A percentile compares a stretch with the other conserved stretches of the same genome.
Conservation (phyloP, 1,140 invertebrate species). For the Cotesia glomerata region DNA sequence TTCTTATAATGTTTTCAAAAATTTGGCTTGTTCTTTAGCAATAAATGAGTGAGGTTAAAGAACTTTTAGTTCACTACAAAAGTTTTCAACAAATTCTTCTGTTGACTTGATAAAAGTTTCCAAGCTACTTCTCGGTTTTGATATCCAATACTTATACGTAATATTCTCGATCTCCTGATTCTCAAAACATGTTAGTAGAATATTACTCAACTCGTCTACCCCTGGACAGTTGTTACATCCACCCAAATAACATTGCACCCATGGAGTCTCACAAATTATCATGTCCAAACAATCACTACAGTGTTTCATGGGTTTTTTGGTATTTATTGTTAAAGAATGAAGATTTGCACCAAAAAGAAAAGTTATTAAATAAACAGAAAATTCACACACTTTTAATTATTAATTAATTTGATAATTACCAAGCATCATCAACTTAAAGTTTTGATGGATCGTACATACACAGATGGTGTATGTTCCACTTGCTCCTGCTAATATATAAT, state of each 20-base stretch:
- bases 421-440: constrained; percentile 39
- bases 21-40: constrained; percentile 1
- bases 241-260: not conserved
- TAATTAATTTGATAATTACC: constrained; percentile 17
- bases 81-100: constrained; percentile 2
- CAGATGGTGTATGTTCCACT: constrained; percentile 38
- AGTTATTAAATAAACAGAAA: not conserved
- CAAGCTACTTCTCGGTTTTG: constrained; percentile 5
- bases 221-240: constrained; percentile 4
- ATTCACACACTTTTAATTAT: constrained; percentile 9
- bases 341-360: not conserved
- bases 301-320: not conserved
- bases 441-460: constrained; percentile 40
- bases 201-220: not conserved
- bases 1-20: not conserved
- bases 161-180: constrained; percentile 1
- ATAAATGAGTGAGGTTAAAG: not conserved
- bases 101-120: not conserved
- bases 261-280: not conserved
- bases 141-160: constrained; percentile 7
- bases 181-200: not conserved
- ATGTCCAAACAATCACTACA: constrained; percentile 13
- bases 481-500: constrained; percentile 35
- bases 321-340: not conserved
- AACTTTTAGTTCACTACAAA: not conserved